A percentile compares a stretch with the other conserved stretches of the same genome.
Evolutionary conservation across 2,797 vertebrate species (phyloP).

Genomic region (Alca torda): DNA sequence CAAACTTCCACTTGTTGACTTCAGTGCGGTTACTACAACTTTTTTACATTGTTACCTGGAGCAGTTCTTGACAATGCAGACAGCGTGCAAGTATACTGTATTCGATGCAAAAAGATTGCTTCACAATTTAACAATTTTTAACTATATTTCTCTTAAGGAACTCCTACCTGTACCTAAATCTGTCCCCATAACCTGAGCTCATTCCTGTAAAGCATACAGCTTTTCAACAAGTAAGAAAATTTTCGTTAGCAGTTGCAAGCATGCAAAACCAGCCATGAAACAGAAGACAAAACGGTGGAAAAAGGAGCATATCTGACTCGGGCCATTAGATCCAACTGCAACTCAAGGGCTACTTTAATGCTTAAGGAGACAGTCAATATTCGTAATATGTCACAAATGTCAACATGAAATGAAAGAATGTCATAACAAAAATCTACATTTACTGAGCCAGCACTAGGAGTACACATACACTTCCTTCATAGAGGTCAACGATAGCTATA

Average conservation of each 20-base stretch:
- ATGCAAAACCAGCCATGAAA: background rate
- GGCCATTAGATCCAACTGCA: background rate
- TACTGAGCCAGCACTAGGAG: background rate
- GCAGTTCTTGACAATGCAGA: background rate
- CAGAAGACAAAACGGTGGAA: background rate
- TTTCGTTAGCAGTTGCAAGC: background rate
- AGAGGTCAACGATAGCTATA: background rate
- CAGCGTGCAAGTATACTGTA: background rate
- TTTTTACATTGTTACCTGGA: background rate
- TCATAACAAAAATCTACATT: background rate
- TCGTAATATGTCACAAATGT: background rate
- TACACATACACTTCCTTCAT: background rate
- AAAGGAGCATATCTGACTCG: background rate
- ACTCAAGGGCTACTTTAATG: background rate
- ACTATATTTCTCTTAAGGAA: background rate
- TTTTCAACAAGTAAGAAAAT: background rate
- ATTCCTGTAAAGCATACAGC: background rate
- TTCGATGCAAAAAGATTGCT: background rate
- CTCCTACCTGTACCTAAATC: background rate
- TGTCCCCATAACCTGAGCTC: background rate
- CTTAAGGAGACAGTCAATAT: background rate
- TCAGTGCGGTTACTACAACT: background rate
- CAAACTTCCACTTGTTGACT: background rate
- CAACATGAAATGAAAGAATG: background rate
- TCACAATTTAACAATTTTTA: background rate